Conservation (phyloP, 2,797 vertebrate genomes). For the Acanthis flammea region DNA sequence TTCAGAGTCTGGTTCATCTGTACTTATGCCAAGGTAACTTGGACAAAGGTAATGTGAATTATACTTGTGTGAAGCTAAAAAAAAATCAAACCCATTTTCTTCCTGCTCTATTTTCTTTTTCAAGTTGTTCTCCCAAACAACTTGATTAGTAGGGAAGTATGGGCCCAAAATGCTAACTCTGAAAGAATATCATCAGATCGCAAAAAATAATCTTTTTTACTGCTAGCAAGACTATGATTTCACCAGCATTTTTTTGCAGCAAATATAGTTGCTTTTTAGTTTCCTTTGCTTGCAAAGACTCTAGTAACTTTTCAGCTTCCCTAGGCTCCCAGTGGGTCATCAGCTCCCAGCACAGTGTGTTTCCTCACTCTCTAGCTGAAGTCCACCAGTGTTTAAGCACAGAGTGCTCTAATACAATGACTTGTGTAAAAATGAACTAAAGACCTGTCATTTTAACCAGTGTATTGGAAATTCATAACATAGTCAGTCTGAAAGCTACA, state of each 20-base stretch:
- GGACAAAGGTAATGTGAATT: neutral
- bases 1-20: neutral
- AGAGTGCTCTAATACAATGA: neutral
- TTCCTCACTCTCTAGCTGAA: neutral
- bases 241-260: neutral
- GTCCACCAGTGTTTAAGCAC: neutral
- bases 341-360: neutral
- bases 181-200: neutral
- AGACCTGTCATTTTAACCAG: neutral
- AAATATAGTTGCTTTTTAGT: neutral
- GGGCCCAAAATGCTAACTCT: neutral
- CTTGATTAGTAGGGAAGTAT: neutral
- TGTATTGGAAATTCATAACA: neutral
- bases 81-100: neutral
- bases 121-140: neutral
- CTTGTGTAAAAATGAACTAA: neutral
- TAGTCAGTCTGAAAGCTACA: neutral
- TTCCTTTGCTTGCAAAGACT: neutral
- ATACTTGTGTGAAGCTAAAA: neutral
- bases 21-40: neutral
- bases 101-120: neutral
- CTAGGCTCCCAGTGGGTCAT: neutral
- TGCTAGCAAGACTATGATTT: neutral
- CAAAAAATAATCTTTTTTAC: neutral
- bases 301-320: neutral